These are phyloP conservation scores for Platycercus adscitus DNA, from an alignment of 2,113 vertebrate genomes.

Conservation along the genomic window DNA sequence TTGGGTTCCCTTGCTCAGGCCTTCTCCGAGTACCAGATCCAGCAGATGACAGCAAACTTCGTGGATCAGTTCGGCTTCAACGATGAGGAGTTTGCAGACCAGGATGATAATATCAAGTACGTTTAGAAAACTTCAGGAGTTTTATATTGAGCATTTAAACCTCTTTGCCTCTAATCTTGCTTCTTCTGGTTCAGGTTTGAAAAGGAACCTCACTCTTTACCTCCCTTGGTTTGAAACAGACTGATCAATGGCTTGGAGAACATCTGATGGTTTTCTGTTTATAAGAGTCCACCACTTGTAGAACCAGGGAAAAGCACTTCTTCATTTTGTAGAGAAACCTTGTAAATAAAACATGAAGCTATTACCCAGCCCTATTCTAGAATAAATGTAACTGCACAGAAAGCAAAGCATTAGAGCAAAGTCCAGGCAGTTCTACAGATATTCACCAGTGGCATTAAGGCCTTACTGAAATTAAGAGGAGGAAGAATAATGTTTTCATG, in stretches of 20 bases:
- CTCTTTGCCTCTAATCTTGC: neutral
- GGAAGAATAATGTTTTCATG: neutral
- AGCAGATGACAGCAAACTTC: slow-evolving; percentile 97
- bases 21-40: slow-evolving; percentile 98
- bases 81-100: slow-evolving; percentile 95
- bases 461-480: neutral
- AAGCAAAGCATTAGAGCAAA: neutral
- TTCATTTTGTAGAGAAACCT: neutral
- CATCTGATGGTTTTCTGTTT: neutral
- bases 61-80: slow-evolving; percentile 98
- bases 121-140: neutral
- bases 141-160: neutral
- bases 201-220: too few species aligned
- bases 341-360: neutral
- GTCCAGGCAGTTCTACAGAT: neutral
- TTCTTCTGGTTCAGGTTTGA: neutral
- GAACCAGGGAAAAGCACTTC: neutral
- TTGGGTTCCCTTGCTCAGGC: slow-evolving; percentile 72
- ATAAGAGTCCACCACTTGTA: neutral
- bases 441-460: neutral
- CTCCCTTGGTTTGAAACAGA: neutral
- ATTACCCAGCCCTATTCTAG: neutral
- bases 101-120: slow-evolving; percentile 95
- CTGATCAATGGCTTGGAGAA: neutral
- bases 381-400: neutral